Conservation (phyloP, 2,113 vertebrate species). For the Oryzias javanicus region DNA sequence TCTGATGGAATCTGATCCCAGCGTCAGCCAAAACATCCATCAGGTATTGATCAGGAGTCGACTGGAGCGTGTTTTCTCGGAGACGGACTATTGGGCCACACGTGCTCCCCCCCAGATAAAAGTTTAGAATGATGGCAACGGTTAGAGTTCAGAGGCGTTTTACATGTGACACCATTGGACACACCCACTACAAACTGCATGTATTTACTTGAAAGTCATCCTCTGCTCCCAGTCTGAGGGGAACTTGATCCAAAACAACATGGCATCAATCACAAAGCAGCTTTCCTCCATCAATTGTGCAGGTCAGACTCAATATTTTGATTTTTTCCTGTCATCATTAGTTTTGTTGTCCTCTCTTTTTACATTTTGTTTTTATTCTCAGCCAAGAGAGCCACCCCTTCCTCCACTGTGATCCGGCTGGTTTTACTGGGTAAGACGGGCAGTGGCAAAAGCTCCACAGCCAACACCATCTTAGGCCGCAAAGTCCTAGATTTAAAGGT, state of each 20-base stretch:
- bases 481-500: slow-evolving; percentile 36
- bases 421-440: slow-evolving; percentile 60
- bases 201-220: slow-evolving; percentile 12
- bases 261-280: slow-evolving; percentile 50
- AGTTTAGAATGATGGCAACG: neutral
- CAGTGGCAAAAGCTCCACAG: slow-evolving; percentile 63
- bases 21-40: neutral
- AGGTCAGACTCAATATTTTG: slow-evolving; percentile 8
- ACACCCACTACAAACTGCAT: slow-evolving; percentile 18
- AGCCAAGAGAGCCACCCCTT: slow-evolving; percentile 28
- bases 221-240: neutral
- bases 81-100: slow-evolving; percentile 45
- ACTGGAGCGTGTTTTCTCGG: slow-evolving; percentile 24
- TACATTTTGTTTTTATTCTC: neutral
- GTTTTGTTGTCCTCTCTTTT: slow-evolving; percentile 1
- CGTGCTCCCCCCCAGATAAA: slow-evolving; percentile 4
- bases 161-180: slow-evolving; percentile 6
- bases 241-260: slow-evolving; percentile 11
- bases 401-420: slow-evolving; percentile 35
- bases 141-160: slow-evolving; percentile 28
- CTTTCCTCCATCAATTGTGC: slow-evolving; percentile 20
- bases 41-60: neutral
- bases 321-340: neutral
- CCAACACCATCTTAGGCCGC: slow-evolving; percentile 52
- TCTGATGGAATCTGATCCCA: slow-evolving; percentile 17